Percentiles rank a stretch among this genome's conserved stretches.
Evolutionary conservation across 2,888 invertebrate species (phyloP).

Genomic region (Pristionchus entomophagus): DNA sequence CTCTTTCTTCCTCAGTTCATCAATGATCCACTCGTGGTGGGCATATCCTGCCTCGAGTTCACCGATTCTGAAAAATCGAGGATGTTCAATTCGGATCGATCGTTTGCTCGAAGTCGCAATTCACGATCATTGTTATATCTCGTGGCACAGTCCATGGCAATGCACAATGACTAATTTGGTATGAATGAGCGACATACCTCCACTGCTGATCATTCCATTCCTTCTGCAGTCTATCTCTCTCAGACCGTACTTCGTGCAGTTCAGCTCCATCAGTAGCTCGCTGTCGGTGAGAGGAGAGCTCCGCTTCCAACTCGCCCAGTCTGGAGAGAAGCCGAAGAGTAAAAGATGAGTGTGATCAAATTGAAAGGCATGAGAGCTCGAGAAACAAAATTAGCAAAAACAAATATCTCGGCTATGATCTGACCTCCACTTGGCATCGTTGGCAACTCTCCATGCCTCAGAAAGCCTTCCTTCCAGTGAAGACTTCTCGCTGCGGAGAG

Average conservation of each 20-base stretch:
- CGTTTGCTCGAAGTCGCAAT: too few relatives aligned
- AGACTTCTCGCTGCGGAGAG: not conserved
- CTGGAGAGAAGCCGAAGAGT: not conserved
- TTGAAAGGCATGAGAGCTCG: too few relatives aligned
- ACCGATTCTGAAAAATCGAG: conserved; percentile 34
- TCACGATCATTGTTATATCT: too few relatives aligned
- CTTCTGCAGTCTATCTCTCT: conserved; percentile 10
- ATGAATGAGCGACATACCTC: too few relatives aligned
- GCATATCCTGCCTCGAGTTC: conserved; percentile 46
- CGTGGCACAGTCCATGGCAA: too few relatives aligned
- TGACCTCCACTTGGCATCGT: conserved; percentile 48
- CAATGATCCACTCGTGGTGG: conserved; percentile 37
- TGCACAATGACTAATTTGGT: too few relatives aligned
- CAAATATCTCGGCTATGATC: not conserved
- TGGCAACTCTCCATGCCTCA: not conserved
- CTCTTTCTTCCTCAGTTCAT: not conserved
- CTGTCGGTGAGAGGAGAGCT: not conserved
- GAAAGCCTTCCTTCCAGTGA: not conserved
- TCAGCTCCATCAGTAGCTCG: not conserved
- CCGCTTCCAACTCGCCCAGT: conserved; percentile 31
- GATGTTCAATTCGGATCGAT: too few relatives aligned
- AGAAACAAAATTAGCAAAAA: too few relatives aligned
- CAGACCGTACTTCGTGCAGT: not conserved
- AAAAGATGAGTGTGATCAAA: not conserved
- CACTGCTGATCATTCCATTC: conserved; percentile 34